These are phyloP conservation scores for Hipparchia sbordonii DNA, from an alignment of 2,888 invertebrate species.

Conservation along the genomic window DNA sequence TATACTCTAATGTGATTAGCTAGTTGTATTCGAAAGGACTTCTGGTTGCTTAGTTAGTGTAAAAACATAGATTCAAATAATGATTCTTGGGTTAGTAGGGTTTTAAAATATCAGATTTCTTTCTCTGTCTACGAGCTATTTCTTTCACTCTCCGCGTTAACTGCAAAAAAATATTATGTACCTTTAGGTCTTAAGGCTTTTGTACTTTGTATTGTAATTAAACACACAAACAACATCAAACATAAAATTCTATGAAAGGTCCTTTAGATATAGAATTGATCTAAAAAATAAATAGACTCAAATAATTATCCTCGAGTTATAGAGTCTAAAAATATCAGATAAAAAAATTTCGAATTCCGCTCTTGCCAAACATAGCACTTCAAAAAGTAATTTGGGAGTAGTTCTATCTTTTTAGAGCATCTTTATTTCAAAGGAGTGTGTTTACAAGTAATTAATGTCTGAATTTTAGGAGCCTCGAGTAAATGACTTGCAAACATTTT, in stretches of 20 bases:
- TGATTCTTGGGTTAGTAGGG: neutral
- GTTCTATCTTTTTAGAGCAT: constrained; percentile 33
- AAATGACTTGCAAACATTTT: constrained; percentile 46
- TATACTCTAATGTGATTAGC: too few relatives aligned
- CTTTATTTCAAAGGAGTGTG: constrained; percentile 35
- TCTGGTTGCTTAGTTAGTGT: too few relatives aligned
- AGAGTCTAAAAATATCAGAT: neutral
- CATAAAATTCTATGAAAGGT: neutral
- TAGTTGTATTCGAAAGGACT: too few relatives aligned
- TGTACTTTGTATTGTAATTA: too few relatives aligned
- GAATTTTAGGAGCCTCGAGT: constrained; percentile 41
- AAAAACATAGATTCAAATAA: neutral
- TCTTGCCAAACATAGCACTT: neutral
- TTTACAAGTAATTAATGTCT: constrained; percentile 44
- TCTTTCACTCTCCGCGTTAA: too few relatives aligned
- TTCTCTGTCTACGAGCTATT: too few relatives aligned
- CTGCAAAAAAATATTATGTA: too few relatives aligned
- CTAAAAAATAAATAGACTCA: neutral
- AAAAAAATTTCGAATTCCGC: neutral
- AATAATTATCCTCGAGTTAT: neutral
- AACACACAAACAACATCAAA: too few relatives aligned
- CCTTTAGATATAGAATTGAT: neutral
- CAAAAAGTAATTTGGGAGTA: constrained; percentile 19
- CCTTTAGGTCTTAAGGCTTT: too few relatives aligned
- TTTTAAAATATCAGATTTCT: neutral